phyloP scores from a whole-genome alignment of 2,888 invertebrate species.

The Isotomurus palustris region DNA sequence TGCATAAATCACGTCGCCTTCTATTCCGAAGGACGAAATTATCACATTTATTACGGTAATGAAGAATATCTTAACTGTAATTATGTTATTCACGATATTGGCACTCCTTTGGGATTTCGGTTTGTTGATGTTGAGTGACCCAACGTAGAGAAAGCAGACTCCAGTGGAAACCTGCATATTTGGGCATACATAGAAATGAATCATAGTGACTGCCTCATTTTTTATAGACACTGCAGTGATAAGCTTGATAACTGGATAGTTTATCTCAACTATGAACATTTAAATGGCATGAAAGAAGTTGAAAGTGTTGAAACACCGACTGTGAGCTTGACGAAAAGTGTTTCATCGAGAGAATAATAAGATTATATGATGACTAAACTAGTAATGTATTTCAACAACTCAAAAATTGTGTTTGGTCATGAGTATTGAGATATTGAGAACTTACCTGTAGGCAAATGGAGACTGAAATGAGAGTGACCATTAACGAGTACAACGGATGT shows the following conservation, averaged over 20 bases:
- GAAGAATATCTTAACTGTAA: conserved; percentile 71
- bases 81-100: conserved; percentile 70
- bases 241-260: no score
- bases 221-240: no score
- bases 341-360: no score
- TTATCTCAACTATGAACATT: no score
- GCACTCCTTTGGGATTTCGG: conserved; percentile 67
- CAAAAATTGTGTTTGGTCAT: no score
- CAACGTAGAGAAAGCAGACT: conserved; percentile 72
- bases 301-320: no score
- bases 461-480: conserved; percentile 70
- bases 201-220: conserved; percentile 70
- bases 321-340: no score
- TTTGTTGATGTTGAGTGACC: conserved; percentile 75
- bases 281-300: no score
- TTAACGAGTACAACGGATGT: conserved; percentile 78
- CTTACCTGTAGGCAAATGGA: conserved; percentile 81
- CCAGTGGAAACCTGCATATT: conserved; percentile 83
- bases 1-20: no score
- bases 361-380: no score
- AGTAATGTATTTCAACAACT: no score
- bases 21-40: conserved; percentile 77
- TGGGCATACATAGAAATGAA: conserved; percentile 73
- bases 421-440: no score
- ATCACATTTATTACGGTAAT: conserved; percentile 76